A percentile compares a stretch with the other conserved stretches of the same genome.
phyloP scores from a whole-genome alignment of 2,888 invertebrate genomes.

The Andrena haemorrhoa region DNA sequence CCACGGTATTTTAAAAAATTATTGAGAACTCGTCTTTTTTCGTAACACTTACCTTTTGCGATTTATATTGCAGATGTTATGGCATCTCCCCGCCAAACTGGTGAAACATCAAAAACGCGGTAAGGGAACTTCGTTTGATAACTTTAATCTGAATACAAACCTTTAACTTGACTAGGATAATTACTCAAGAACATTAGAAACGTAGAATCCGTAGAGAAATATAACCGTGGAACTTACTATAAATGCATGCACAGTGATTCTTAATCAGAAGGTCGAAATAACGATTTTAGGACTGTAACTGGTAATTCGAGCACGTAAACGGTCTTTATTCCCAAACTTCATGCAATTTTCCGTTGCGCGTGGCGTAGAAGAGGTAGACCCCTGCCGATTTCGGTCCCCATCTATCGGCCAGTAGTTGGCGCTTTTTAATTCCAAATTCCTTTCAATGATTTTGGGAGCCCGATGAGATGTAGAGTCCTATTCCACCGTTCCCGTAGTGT shows the following conservation, averaged over 20 bases:
- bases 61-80: constrained; percentile 46
- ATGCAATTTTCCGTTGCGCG: too few species aligned
- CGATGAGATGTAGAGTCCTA: constrained; percentile 12
- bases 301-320: too few species aligned
- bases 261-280: too few species aligned
- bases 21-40: not conserved
- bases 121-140: constrained; percentile 42
- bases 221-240: not conserved
- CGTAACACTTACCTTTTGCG: not conserved
- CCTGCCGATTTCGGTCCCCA: too few species aligned
- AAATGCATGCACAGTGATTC: not conserved
- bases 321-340: too few species aligned
- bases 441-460: not conserved
- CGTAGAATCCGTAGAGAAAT: constrained; percentile 5
- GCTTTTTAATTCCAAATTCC: too few species aligned
- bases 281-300: too few species aligned
- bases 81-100: constrained; percentile 44
- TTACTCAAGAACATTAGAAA: constrained; percentile 11
- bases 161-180: constrained; percentile 10
- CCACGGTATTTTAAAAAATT: too few species aligned
- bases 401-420: too few species aligned
- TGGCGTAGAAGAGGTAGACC: too few species aligned
- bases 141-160: constrained; percentile 13
- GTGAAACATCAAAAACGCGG: constrained; percentile 59
- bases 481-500: constrained; percentile 1